Evolutionary conservation across 2,888 invertebrate species (phyloP), one percentile per base, ranked within the genome.

Genomic region (Podabrus alpinus): DNA sequence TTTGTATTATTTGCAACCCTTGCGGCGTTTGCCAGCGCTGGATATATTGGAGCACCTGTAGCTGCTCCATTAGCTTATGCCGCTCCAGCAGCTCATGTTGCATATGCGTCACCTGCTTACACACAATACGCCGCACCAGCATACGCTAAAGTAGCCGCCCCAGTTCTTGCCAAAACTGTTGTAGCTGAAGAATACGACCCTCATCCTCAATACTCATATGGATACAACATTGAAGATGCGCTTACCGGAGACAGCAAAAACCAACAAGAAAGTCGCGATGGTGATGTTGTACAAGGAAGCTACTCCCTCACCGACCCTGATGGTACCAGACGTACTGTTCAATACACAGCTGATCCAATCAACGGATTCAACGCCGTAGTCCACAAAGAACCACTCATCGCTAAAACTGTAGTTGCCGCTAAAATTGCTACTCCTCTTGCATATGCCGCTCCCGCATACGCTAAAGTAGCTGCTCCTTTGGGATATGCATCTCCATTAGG

Each of bases 341-440:
- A 90, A 81, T 90, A 90, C 85, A 89, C 89, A 69, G 90, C 90
- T 71, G 90, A 90, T 85, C 90, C 90, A 66, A 86, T 89, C 73
- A 88, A 90, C 81, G 90, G 90, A 69, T 90, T 90, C 88, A 90
- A 90, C 81, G 90, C 90, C 74, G 89, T 90, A 62, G 90, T 90
- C 15, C 88, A 87, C 80, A 88, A 88, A 69, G 88, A 89, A 81
- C 88, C 89, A n/a, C 82, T 88, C 9, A 87, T 84, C 2, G 85
- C 85, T 2, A 88, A 88, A 82, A 87, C 86, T 11, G 83, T 87
- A 59, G 86, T 86, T 29, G 85, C 85, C 77, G 9, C 66, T n/a
- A n/a, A n/a, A n/a, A n/a, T n/a, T 15, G 71, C 71, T 9, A 59
- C 71, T 7, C 59, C 66, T 5, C 61, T 61, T 61, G 16, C 61